Percentiles rank a stretch among this genome's conserved stretches.
Evolutionary conservation across 2,113 vertebrate genomes (phyloP).

Genomic region (Chionodraco myersi): DNA sequence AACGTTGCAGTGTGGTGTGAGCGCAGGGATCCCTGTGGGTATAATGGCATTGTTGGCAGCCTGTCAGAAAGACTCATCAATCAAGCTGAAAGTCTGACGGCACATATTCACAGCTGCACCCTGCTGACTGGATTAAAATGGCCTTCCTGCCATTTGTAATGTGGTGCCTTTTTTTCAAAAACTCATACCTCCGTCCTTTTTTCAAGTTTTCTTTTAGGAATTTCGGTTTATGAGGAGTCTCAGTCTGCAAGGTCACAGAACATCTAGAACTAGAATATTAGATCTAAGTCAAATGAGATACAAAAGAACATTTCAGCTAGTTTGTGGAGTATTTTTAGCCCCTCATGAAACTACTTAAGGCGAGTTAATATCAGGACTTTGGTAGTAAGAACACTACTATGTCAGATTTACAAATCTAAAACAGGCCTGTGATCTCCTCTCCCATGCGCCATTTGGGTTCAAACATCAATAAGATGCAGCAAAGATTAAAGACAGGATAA

Average conservation of each 20-base stretch:
- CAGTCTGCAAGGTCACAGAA: background rate
- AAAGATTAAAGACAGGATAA: background rate
- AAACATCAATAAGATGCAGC: background rate
- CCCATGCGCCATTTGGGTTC: background rate
- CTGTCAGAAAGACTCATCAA: conserved; percentile 51
- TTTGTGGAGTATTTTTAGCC: background rate
- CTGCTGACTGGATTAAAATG: conserved; percentile 22
- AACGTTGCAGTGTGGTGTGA: conserved; percentile 75
- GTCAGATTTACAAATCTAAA: background rate
- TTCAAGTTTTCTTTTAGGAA: background rate
- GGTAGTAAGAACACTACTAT: no score
- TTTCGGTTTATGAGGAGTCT: background rate
- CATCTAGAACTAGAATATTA: background rate
- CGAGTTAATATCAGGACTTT: background rate
- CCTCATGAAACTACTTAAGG: background rate
- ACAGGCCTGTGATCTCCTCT: no score
- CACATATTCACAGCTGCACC: conserved; percentile 37
- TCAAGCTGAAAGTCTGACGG: conserved; percentile 41
- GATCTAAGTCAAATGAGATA: background rate
- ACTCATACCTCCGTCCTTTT: background rate
- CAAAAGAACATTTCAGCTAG: background rate
- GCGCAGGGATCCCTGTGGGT: conserved; percentile 49
- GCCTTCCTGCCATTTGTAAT: conserved; percentile 13
- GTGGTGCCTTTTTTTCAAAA: background rate
- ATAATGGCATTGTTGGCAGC: conserved; percentile 38